Evolutionary conservation across 2,888 invertebrate genomes (phyloP), one percentile per base, ranked within the genome.

Genomic region (Phragmatobia fuliginosa): DNA sequence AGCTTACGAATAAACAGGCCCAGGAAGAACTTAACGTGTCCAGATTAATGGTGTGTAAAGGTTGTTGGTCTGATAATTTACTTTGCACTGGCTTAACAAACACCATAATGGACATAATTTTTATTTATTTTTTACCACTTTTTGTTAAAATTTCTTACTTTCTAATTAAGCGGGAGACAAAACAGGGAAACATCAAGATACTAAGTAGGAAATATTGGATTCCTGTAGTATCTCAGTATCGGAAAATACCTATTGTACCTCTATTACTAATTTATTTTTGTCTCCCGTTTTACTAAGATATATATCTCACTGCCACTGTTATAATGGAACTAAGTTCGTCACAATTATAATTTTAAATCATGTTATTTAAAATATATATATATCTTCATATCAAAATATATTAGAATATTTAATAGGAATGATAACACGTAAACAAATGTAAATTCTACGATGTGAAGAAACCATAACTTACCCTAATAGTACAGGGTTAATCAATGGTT

Each of bases 1-100:
- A 90, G 85, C 87, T 87, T 86, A 89, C 87, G 90, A 91, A 92
- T 93, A 92, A 90, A 90, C 89, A 82, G 86, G 87, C 86, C 85
- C 90, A 91, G 91, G 92, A 93, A 92, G 90, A 90, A 88, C 87
- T 89, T 88, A 91, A 88, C 83, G 86, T 83, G 80, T 83, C 78
- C 74, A 86, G 84, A 90, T 90, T 88, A 88, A 90, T 88, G 82
- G 81, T 76, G 66, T 76, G 74, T 83, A 82, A 78, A 80, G 81
- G 56, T 76, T 78, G 79, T 81, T 76, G 68, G 70, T 70, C 78
- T 75, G 76, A 80, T 83, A 83, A 79, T 78, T 80, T 78, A 72
- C 75, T 75, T 76, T 76, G 74, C 71, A 76, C 71, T 74, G 71
- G 71, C 71, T 76, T 72, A 70, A 74, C 66, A 71, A 80, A 80